Conservation (phyloP, 2,113 vertebrate species). For the Sebastes fasciatus region DNA sequence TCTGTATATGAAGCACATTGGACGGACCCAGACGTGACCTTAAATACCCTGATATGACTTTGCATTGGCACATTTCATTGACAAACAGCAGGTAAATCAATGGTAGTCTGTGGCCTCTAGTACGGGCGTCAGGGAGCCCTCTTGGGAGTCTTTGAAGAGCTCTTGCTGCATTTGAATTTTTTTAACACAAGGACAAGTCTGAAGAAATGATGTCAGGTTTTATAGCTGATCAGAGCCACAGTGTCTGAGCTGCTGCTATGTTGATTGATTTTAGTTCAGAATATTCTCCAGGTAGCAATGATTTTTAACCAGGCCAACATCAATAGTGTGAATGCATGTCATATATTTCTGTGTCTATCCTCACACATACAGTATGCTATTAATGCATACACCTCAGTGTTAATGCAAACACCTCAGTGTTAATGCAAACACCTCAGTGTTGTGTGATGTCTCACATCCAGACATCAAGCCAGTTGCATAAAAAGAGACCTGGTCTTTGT, state of each 20-base stretch:
- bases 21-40: constrained; percentile 25
- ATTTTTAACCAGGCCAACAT: background rate
- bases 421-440: constrained; percentile 14
- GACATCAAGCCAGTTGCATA: constrained; percentile 16
- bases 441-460: constrained; percentile 25
- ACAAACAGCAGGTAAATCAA: constrained; percentile 51
- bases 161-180: constrained; percentile 21
- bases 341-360: background rate
- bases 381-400: background rate
- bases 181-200: constrained; percentile 39
- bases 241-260: background rate
- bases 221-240: constrained; percentile 16
- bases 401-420: background rate
- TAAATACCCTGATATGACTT: constrained; percentile 38
- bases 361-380: background rate
- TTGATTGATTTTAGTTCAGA: background rate
- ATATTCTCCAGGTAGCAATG: background rate
- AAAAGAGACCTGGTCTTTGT: too few species aligned
- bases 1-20: constrained; percentile 5
- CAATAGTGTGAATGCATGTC: background rate
- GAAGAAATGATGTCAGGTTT: constrained; percentile 34
- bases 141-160: constrained; percentile 40
- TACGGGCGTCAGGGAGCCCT: constrained; percentile 8
- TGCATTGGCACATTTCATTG: constrained; percentile 46
- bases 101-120: constrained; percentile 29